A percentile compares a stretch with the other conserved stretches of the same genome.
Evolutionary conservation across 2,113 vertebrate species (phyloP).

Genomic region (Ptilorrhoa leucosticta): DNA sequence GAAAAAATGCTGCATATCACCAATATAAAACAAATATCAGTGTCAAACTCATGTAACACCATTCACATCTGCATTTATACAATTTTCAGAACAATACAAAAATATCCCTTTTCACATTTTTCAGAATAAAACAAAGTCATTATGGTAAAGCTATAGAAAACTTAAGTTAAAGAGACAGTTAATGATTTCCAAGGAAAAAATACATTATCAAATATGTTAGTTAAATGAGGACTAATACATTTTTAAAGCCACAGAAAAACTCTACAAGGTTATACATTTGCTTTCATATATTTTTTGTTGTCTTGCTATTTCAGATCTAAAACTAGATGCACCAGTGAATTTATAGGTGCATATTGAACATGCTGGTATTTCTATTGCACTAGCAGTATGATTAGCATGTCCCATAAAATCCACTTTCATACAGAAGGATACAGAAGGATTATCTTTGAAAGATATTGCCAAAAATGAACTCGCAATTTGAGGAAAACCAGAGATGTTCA

Average conservation of each 20-base stretch:
- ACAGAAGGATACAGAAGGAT: neutral
- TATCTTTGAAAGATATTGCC: neutral
- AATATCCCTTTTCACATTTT: neutral
- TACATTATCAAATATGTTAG: neutral
- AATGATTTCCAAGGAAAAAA: neutral
- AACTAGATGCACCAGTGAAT: neutral
- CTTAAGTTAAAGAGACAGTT: neutral
- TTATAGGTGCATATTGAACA: neutral
- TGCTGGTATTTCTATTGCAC: neutral
- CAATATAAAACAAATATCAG: neutral
- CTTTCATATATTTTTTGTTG: neutral
- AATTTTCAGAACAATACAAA: neutral
- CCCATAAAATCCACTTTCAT: neutral
- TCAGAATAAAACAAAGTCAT: neutral
- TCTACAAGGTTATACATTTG: neutral
- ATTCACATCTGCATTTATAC: neutral
- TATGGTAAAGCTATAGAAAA: neutral
- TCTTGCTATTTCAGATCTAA: neutral
- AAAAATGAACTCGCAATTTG: neutral
- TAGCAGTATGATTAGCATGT: neutral
- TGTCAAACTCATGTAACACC: neutral
- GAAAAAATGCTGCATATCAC: neutral
- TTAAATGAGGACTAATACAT: neutral
- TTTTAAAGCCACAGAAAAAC: neutral
- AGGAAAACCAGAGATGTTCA: neutral